Evolutionary conservation across 1,140 invertebrate species (phyloP), one percentile per base, ranked within the genome.

Genomic region (Heliconius congener): DNA sequence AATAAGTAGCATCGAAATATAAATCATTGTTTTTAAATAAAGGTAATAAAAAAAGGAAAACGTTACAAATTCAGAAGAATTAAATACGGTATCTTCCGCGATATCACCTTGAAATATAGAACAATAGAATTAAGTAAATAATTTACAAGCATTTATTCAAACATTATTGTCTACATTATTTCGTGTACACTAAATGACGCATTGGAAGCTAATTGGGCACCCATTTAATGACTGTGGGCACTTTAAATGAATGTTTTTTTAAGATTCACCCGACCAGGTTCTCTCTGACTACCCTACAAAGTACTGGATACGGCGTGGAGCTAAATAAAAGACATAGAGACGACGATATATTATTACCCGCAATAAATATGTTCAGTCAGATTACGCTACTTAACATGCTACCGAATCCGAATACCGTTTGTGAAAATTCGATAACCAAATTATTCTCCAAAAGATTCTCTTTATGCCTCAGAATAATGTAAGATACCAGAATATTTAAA

Each of bases 111-210:
- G 60, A 66, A 19, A 19, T 66, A 66, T 66, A 30, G 23, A 66
- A 66, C 60, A 66, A 66, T 66, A 30, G 60, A 66, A 66, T 66
- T 66, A 66, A 66, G 60, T 30, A 8, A 57, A 57, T 30, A 16
- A 30, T 66, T 66, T 27, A 66, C 9, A 66, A 46, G 42, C 42
- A 46, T 46, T 46, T 46, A 46, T 46, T 46, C 42, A 46, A 46
- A 46, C 11, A 13, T 46, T 46, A 46, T 46, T 46, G 3, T 46
- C 42, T 46, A 34, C 4, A 23, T 57, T 23, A 57, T 57, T 57
- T 57, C n/a, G 55, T 57, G 1, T 23, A 66, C 27, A 27, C 11
- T 66, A 66, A 13, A 66, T 30, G 27, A 66, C 13, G 60, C 27
- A 27, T 11, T n/a, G 23, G 9, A 11, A 66, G 30, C 60, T n/a